Evolutionary conservation across 1,140 invertebrate species (phyloP), one percentile per base, ranked within the genome.

Genomic region (Pachypeltis micranthus): DNA sequence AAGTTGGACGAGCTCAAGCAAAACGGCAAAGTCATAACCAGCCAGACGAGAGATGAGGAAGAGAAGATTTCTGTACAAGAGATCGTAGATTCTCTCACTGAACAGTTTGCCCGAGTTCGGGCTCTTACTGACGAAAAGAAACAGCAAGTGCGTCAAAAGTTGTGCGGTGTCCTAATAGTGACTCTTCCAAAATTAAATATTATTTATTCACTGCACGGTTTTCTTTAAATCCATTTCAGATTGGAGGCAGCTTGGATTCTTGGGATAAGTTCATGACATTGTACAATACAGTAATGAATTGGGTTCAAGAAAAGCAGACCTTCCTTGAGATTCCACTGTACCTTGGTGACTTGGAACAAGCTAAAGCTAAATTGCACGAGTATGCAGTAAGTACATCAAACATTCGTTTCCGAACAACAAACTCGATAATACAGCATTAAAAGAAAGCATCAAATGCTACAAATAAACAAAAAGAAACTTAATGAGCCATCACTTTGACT

Each of bases 181-280:
- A 39, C 44, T n/a, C n/a, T n/a, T n/a, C n/a, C n/a, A n/a, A n/a
- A n/a, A n/a, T n/a, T n/a, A n/a, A n/a, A n/a, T n/a, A n/a, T n/a
- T n/a, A n/a, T n/a, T n/a, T n/a, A n/a, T n/a, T n/a, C n/a, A n/a
- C n/a, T n/a, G n/a, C n/a, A n/a, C n/a, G n/a, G n/a, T n/a, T n/a
- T n/a, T n/a, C n/a, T n/a, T n/a, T n/a, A n/a, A 19, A 25, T 68
- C 39, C 44, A 21, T 62, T 63, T 64, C 80, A 90, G 70, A 84
- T 96, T 26, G 87, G 87, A 26, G 91, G 94, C 70, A 88, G 87
- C 27, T 79, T 93, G 66, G 91, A 94, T 69, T 85, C 92, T 12
- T 91, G 90, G 81, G 85, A 88, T 56, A 80, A 86, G 54, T 95
- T 96, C 80, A 78, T 93, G 60, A 82, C 87, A 57, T 79, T 93